These are phyloP conservation scores for Cephus sareptanus DNA, from an alignment of 2,888 invertebrate species.

Conservation along the genomic window DNA sequence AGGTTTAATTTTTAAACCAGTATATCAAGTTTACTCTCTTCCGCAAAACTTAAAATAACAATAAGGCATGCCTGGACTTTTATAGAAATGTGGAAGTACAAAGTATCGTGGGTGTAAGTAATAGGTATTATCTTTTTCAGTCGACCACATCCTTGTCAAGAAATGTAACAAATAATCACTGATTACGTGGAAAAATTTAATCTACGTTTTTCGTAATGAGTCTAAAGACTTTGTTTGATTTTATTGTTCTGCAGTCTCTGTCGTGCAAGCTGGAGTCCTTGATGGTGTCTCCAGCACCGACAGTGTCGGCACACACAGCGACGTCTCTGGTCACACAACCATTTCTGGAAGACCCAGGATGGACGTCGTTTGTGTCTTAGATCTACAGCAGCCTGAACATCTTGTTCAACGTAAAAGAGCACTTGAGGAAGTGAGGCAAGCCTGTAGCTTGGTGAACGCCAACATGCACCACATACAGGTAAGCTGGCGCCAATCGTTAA, in stretches of 20 bases:
- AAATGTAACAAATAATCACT: background rate
- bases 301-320: conserved; percentile 73
- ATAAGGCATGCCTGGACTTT: background rate
- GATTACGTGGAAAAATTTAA: background rate
- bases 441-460: conserved; percentile 82
- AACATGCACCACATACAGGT: conserved; percentile 88
- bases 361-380: conserved; percentile 91
- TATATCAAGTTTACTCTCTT: background rate
- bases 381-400: conserved; percentile 79
- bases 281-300: conserved; percentile 67
- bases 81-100: background rate
- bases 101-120: background rate
- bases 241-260: conserved; percentile 10
- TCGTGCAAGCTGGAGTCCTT: conserved; percentile 21
- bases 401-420: conserved; percentile 82
- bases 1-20: background rate
- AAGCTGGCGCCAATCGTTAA: conserved; percentile 30
- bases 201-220: background rate
- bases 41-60: background rate
- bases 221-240: conserved; percentile 1
- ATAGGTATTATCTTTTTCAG: background rate
- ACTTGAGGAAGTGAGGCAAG: conserved; percentile 85
- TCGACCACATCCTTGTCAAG: background rate
- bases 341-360: conserved; percentile 74
- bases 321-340: conserved; percentile 69